A percentile compares a stretch with the other conserved stretches of the same genome.
Evolutionary conservation across 2,797 vertebrate species (phyloP).

Genomic region (Cirrhinus mrigala): DNA sequence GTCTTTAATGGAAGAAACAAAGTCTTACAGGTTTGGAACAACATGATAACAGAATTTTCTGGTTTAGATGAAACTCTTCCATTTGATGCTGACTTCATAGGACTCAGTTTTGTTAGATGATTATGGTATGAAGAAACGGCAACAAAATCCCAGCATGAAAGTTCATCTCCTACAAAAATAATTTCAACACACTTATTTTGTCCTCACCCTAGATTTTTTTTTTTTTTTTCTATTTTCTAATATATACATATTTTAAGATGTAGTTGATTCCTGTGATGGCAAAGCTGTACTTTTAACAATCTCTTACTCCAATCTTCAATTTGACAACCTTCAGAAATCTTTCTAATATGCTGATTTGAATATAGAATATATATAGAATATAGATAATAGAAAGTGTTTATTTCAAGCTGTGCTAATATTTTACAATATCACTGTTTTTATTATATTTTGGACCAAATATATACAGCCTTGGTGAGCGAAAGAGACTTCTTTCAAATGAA

Average conservation of each 20-base stretch:
- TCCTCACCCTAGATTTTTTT: not conserved
- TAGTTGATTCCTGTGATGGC: not conserved
- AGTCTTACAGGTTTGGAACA: not conserved
- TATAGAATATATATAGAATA: too few relatives aligned
- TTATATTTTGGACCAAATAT: not conserved
- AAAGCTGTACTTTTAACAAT: not conserved
- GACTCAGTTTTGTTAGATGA: not conserved
- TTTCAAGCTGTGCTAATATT: not conserved
- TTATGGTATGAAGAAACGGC: not conserved
- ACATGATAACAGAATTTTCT: not conserved
- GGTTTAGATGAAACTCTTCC: not conserved
- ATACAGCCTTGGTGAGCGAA: not conserved
- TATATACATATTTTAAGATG: not conserved
- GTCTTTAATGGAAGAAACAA: constrained; percentile 6
- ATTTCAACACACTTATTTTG: not conserved
- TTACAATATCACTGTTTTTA: not conserved
- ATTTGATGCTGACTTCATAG: not conserved
- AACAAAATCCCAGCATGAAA: not conserved
- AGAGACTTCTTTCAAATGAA: not conserved
- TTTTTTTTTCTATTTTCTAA: not conserved
- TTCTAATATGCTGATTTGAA: not conserved
- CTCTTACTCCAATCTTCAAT: not conserved
- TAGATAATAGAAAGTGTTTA: not conserved
- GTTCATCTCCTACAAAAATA: not conserved
- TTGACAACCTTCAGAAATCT: not conserved